Evolutionary conservation across 1,140 invertebrate species (phyloP).

Genomic region (Caenorhabditis inopinata): DNA sequence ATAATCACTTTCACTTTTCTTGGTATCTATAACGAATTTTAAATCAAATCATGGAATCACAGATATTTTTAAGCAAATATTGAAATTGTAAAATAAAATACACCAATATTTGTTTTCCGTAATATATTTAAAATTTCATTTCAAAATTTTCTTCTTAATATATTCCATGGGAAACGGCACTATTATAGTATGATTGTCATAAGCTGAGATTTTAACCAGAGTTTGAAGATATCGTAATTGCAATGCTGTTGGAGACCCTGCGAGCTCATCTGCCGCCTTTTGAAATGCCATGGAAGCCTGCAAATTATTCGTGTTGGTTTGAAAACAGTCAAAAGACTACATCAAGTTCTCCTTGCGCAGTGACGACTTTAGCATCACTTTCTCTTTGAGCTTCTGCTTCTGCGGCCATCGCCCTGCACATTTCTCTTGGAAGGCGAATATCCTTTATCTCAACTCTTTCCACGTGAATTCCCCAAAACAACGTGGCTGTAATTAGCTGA

Average conservation of each 20-base stretch:
- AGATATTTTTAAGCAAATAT: too few relatives aligned
- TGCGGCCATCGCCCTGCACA: constrained; percentile 54
- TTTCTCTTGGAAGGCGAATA: constrained; percentile 55
- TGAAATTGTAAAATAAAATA: too few relatives aligned
- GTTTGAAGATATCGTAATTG: constrained; percentile 55
- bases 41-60: too few relatives aligned
- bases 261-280: constrained; percentile 52
- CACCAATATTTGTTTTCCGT: too few relatives aligned
- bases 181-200: constrained; percentile 57
- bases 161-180: constrained; percentile 53
- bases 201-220: constrained; percentile 52
- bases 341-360: constrained; percentile 68
- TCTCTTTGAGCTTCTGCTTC: constrained; percentile 58
- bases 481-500: constrained; percentile 49
- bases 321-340: constrained; percentile 76
- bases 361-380: constrained; percentile 66
- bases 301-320: too few relatives aligned
- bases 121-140: background rate
- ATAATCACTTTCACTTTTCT: too few relatives aligned
- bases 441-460: constrained; percentile 70
- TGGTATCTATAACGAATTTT: too few relatives aligned
- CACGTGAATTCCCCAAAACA: constrained; percentile 63
- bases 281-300: constrained; percentile 55
- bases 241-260: constrained; percentile 50
- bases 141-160: constrained; percentile 7